phyloP scores from a whole-genome alignment of 1,140 invertebrate species.

The Oryctes rhinoceros region DNA sequence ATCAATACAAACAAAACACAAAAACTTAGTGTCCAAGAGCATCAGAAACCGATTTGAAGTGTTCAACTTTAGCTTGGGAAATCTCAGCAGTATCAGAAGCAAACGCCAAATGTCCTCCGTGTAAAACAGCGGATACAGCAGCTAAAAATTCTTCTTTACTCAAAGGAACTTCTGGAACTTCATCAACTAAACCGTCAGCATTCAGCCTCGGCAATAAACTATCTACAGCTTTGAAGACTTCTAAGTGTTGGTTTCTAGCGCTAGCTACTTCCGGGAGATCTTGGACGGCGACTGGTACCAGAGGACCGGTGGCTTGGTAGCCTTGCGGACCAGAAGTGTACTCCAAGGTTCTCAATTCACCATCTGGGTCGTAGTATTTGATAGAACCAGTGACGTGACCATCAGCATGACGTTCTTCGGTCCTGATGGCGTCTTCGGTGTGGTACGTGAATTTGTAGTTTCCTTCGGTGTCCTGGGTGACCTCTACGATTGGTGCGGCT shows the following conservation, averaged over 20 bases:
- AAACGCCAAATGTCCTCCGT: not conserved
- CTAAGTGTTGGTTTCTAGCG: constrained; percentile 20
- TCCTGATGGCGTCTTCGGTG: constrained; percentile 43
- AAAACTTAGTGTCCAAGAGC: not conserved
- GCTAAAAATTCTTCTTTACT: constrained; percentile 32
- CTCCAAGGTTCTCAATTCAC: constrained; percentile 44
- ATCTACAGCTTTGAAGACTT: not conserved
- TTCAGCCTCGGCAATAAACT: not conserved
- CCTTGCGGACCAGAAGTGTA: constrained; percentile 50
- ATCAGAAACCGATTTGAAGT: constrained; percentile 2
- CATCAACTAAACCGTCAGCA: not conserved
- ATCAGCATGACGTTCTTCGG: constrained; percentile 46
- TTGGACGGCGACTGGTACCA: constrained; percentile 47
- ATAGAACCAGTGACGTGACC: constrained; percentile 48
- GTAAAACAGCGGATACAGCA: constrained; percentile 8
- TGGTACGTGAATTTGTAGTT: constrained; percentile 47
- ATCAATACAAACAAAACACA: not conserved
- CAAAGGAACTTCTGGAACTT: constrained; percentile 19
- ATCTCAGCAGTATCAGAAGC: constrained; percentile 21
- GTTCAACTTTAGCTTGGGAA: constrained; percentile 25
- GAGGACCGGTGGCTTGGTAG: constrained; percentile 47
- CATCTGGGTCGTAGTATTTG: constrained; percentile 49
- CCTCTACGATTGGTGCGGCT: not conserved
- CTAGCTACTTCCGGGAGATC: constrained; percentile 43
- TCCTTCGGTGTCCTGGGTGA: constrained; percentile 49